Evolutionary conservation across 2,113 vertebrate species (phyloP).

Genomic region (Mesoclemmys tuberculata): DNA sequence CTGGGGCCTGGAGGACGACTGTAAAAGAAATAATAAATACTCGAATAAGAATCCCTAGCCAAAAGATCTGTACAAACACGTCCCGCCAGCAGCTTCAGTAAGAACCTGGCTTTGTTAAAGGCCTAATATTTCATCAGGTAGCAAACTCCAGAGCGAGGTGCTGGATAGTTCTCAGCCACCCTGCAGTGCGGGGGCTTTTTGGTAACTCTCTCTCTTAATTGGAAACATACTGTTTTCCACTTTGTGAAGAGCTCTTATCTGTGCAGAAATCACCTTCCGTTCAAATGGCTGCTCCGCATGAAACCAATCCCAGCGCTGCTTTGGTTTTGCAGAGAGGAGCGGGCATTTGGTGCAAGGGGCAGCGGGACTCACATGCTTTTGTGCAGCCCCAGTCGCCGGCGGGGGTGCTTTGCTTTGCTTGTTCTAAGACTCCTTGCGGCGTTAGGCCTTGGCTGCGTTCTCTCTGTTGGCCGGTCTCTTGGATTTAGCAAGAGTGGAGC

Average conservation of each 20-base stretch:
- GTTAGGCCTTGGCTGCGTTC: neutral
- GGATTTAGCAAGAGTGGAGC: neutral
- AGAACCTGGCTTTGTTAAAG: neutral
- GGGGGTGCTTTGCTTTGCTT: neutral
- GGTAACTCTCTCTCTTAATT: neutral
- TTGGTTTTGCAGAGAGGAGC: neutral
- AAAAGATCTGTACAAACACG: neutral
- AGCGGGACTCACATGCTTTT: neutral
- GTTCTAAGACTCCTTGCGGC: neutral
- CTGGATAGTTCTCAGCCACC: neutral
- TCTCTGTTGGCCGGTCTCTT: neutral
- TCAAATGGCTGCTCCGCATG: accelerated
- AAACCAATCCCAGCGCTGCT: too few species aligned
- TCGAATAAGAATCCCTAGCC: neutral
- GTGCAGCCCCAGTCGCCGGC: neutral
- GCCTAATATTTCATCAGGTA: neutral
- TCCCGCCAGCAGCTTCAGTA: neutral
- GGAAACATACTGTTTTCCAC: neutral
- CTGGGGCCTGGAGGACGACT: neutral
- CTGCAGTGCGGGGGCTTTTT: neutral
- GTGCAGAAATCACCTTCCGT: neutral
- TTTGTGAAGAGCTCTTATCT: neutral
- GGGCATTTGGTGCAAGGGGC: too few species aligned
- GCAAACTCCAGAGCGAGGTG: neutral
- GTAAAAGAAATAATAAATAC: neutral